Conservation (phyloP, 2,113 vertebrate species). For the Oreochromis tanganicae region DNA sequence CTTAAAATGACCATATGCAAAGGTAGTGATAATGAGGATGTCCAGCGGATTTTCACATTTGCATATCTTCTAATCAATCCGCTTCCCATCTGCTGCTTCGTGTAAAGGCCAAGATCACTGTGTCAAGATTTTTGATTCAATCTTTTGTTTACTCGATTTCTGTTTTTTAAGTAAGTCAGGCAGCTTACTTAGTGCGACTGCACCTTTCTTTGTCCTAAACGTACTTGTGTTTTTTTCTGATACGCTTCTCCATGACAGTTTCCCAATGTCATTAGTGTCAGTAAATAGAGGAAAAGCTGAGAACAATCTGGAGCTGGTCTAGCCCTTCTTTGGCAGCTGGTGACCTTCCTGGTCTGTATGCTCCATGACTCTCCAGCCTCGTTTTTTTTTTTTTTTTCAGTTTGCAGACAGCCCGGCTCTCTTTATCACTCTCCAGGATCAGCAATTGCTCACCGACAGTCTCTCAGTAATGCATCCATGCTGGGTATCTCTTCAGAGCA, state of each 20-base stretch:
- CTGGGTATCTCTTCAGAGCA: slow-evolving; percentile 61
- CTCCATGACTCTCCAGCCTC: slow-evolving; percentile 48
- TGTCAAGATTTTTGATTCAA: slow-evolving; percentile 13
- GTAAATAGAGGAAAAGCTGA: slow-evolving; percentile 34
- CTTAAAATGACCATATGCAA: slow-evolving; percentile 72
- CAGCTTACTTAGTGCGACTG: neutral
- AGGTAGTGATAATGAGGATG: slow-evolving; percentile 60
- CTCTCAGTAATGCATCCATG: slow-evolving; percentile 69
- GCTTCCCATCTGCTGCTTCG: neutral
- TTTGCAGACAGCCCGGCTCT: slow-evolving; percentile 56
- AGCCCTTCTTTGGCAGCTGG: slow-evolving; percentile 61
- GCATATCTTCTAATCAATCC: slow-evolving; percentile 68
- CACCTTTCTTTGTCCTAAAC: neutral
- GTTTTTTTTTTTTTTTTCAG: slow-evolving; percentile 11
- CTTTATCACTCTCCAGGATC: slow-evolving; percentile 73
- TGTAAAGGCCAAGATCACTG: slow-evolving; percentile 44
- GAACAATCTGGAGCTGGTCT: slow-evolving; percentile 48
- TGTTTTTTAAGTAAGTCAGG: neutral
- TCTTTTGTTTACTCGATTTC: neutral
- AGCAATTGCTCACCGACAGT: slow-evolving; percentile 75
- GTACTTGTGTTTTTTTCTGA: neutral
- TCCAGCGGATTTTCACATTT: slow-evolving; percentile 54
- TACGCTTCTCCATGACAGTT: neutral
- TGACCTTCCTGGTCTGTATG: slow-evolving; percentile 69
- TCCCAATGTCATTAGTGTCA: slow-evolving; percentile 37